A percentile compares a stretch with the other conserved stretches of the same genome.
phyloP scores from a whole-genome alignment of 2,888 invertebrate genomes.

The Leptinotarsa haldemani region DNA sequence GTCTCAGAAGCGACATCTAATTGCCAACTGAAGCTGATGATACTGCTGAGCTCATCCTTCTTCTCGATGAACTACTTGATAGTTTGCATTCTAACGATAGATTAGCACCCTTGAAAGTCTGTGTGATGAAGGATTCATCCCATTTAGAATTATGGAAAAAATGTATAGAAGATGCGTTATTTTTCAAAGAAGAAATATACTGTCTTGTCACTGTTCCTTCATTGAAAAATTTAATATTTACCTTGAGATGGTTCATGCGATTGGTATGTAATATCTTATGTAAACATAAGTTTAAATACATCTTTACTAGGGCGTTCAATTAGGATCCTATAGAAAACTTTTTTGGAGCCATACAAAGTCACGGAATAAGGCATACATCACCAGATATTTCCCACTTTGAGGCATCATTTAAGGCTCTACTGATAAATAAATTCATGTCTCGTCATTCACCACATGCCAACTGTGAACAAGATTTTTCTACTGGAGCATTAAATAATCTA shows the following conservation, averaged over 20 bases:
- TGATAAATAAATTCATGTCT: constrained; percentile 30
- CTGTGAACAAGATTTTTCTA: constrained; percentile 17
- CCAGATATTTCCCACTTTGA: constrained; percentile 25
- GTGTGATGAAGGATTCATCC: constrained; percentile 21
- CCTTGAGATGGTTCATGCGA: background rate
- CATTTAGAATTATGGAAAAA: constrained; percentile 34
- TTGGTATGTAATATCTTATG: no score
- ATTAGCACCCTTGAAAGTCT: constrained; percentile 4
- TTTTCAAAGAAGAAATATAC: background rate
- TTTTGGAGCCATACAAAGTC: constrained; percentile 33
- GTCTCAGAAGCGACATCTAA: background rate
- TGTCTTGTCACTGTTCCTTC: constrained; percentile 23
- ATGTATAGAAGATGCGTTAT: background rate
- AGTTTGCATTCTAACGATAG: constrained; percentile 28
- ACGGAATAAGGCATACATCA: constrained; percentile 32
- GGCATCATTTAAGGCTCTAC: constrained; percentile 28
- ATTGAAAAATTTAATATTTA: constrained; percentile 29
- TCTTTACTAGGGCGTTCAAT: no score
- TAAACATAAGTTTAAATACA: no score
- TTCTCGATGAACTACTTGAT: constrained; percentile 32
- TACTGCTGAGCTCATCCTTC: constrained; percentile 27
- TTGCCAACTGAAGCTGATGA: constrained; percentile 17
- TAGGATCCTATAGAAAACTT: no score
- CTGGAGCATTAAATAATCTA: constrained; percentile 2
- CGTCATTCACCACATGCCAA: constrained; percentile 8